A percentile compares a stretch with the other conserved stretches of the same genome.
Evolutionary conservation across 2,113 vertebrate species (phyloP).

Genomic region (Pipra filicauda): DNA sequence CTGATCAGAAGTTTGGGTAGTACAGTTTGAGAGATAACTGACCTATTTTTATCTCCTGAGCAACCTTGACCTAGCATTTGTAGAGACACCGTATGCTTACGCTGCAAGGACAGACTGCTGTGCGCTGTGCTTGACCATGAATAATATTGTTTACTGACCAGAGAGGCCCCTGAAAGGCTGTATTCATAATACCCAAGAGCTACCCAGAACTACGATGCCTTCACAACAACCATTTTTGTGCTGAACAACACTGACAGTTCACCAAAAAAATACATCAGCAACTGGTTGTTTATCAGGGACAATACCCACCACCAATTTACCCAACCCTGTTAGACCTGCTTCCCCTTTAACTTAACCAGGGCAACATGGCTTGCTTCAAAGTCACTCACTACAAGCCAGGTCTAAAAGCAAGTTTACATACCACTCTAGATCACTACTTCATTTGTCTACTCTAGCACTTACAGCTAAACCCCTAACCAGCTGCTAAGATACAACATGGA

Average conservation of each 20-base stretch:
- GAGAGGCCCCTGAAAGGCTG: neutral
- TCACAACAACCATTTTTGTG: neutral
- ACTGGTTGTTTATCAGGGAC: neutral
- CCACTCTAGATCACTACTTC: neutral
- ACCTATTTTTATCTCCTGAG: slow-evolving; percentile 3
- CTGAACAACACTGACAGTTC: neutral
- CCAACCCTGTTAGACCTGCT: neutral
- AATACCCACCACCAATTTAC: neutral
- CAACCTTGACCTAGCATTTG: slow-evolving; percentile 11
- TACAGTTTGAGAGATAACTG: neutral
- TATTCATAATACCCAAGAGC: neutral
- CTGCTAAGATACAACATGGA: neutral
- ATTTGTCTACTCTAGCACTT: neutral
- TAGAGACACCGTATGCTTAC: neutral
- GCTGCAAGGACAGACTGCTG: neutral
- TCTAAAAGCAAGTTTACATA: neutral
- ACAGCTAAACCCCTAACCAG: neutral
- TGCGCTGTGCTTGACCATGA: neutral
- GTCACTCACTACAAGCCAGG: neutral
- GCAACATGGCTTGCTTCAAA: neutral
- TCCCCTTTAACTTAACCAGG: neutral
- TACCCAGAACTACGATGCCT: neutral
- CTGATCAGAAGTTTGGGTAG: neutral
- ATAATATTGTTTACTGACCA: neutral
- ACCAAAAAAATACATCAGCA: neutral